Evolutionary conservation across 1,140 invertebrate species (phyloP).

Genomic region (Thereuonema tuberculata): DNA sequence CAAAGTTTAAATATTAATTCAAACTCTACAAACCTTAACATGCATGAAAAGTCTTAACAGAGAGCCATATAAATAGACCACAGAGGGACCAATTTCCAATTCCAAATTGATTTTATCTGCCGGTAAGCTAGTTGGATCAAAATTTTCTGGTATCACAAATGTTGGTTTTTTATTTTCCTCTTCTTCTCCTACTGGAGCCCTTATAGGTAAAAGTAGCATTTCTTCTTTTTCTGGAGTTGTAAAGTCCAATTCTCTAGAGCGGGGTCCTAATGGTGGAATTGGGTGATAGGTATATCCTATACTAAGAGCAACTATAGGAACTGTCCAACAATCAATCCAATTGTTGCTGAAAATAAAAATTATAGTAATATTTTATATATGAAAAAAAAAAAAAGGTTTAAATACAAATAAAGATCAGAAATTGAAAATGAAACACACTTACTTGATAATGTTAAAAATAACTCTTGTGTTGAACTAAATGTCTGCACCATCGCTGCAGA

Average conservation of each 20-base stretch:
- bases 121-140: conserved; percentile 67
- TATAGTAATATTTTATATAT: too few relatives aligned
- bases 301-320: conserved; percentile 79
- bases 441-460: too few relatives aligned
- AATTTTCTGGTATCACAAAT: conserved; percentile 45
- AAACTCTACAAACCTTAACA: too few relatives aligned
- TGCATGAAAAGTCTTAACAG: conserved; percentile 74
- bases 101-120: conserved; percentile 81
- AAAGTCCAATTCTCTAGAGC: conserved; percentile 66
- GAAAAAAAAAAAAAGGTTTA: too few relatives aligned
- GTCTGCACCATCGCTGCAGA: too few relatives aligned
- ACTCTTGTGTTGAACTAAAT: too few relatives aligned
- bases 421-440: too few relatives aligned
- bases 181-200: conserved; percentile 48
- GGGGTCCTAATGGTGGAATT: conserved; percentile 65
- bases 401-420: too few relatives aligned
- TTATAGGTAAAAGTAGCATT: conserved; percentile 73
- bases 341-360: conserved; percentile 46
- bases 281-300: conserved; percentile 86
- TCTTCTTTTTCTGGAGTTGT: conserved; percentile 90
- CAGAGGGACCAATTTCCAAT: conserved; percentile 82
- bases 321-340: conserved; percentile 93
- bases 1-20: too few relatives aligned
- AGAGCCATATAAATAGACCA: conserved; percentile 75
- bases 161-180: conserved; percentile 2